Evolutionary conservation across 2,113 vertebrate genomes (phyloP).

Genomic region (Lophius piscatorius): DNA sequence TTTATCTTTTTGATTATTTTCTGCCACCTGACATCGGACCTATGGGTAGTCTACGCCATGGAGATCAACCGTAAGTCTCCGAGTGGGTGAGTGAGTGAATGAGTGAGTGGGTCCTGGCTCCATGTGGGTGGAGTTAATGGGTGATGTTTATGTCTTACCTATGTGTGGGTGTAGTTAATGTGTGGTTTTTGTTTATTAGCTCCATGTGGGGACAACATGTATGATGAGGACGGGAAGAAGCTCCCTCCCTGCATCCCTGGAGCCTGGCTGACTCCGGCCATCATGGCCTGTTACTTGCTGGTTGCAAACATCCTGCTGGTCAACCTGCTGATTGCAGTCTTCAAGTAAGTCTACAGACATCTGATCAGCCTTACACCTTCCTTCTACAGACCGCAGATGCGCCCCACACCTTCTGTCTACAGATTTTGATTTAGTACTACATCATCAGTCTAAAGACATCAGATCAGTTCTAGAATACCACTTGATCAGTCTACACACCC

Average conservation of each 20-base stretch:
- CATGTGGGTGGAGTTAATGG: slow-evolving; percentile 80
- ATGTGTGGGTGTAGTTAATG: background rate
- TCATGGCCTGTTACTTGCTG: slow-evolving; percentile 97
- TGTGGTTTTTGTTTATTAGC: slow-evolving; percentile 73
- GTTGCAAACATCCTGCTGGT: slow-evolving; percentile 98
- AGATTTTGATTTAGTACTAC: too few species aligned
- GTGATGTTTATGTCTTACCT: slow-evolving; percentile 73
- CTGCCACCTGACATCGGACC: slow-evolving; percentile 42
- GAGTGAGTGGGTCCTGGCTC: slow-evolving; percentile 84
- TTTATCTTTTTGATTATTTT: background rate
- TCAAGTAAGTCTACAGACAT: slow-evolving; percentile 93
- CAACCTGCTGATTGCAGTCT: slow-evolving; percentile 96
- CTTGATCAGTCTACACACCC: too few species aligned
- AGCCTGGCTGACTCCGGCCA: slow-evolving; percentile 95
- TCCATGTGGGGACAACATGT: slow-evolving; percentile 95
- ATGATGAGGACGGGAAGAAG: slow-evolving; percentile 96
- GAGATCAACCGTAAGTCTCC: slow-evolving; percentile 97
- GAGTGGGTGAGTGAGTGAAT: background rate
- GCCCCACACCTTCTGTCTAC: too few species aligned
- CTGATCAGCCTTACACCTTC: too few species aligned
- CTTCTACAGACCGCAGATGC: too few species aligned
- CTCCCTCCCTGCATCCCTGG: slow-evolving; percentile 96
- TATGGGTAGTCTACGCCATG: slow-evolving; percentile 93
- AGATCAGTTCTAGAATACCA: too few species aligned
- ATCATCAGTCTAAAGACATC: too few species aligned